These are phyloP conservation scores for Pectinophora gossypiella DNA, from an alignment of 1,140 invertebrate genomes.

Conservation along the genomic window DNA sequence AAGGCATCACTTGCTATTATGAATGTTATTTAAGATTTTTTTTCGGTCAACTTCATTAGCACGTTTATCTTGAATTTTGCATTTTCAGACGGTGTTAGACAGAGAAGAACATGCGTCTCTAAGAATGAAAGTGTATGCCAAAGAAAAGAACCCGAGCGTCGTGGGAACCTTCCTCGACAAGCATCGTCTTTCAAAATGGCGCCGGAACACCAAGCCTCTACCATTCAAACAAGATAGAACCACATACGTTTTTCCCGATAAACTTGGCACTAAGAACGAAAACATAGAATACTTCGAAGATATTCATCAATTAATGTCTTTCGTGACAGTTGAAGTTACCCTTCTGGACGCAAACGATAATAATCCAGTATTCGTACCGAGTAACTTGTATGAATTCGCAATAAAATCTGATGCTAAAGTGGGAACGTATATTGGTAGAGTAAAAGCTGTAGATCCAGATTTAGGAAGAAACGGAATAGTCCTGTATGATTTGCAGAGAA, in stretches of 20 bases:
- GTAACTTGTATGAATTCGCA: slow-evolving; percentile 87
- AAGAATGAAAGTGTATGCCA: slow-evolving; percentile 83
- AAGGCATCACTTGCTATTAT: too few relatives aligned
- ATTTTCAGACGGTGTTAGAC: slow-evolving; percentile 84
- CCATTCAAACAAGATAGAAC: slow-evolving; percentile 52
- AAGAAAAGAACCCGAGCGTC: slow-evolving; percentile 83
- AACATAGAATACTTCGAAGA: slow-evolving; percentile 59
- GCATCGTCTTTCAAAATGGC: slow-evolving; percentile 56
- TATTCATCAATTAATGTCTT: slow-evolving; percentile 74
- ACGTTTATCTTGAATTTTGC: too few relatives aligned
- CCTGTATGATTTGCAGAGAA: slow-evolving; percentile 84
- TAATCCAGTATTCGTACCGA: slow-evolving; percentile 88
- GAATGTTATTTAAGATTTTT: too few relatives aligned
- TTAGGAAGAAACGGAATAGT: slow-evolving; percentile 87
- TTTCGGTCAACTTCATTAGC: too few relatives aligned
- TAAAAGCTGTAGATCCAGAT: slow-evolving; percentile 88
- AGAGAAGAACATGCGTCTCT: slow-evolving; percentile 83
- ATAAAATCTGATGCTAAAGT: slow-evolving; percentile 81
- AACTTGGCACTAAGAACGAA: slow-evolving; percentile 54
- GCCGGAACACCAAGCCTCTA: slow-evolving; percentile 29
- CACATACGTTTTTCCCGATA: slow-evolving; percentile 70
- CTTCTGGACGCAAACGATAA: slow-evolving; percentile 92
- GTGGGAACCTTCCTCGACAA: slow-evolving; percentile 62
- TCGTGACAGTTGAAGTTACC: slow-evolving; percentile 86
- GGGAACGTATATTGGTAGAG: slow-evolving; percentile 83